Conservation (phyloP, 2,113 vertebrate genomes). For the Psophia crepitans region DNA sequence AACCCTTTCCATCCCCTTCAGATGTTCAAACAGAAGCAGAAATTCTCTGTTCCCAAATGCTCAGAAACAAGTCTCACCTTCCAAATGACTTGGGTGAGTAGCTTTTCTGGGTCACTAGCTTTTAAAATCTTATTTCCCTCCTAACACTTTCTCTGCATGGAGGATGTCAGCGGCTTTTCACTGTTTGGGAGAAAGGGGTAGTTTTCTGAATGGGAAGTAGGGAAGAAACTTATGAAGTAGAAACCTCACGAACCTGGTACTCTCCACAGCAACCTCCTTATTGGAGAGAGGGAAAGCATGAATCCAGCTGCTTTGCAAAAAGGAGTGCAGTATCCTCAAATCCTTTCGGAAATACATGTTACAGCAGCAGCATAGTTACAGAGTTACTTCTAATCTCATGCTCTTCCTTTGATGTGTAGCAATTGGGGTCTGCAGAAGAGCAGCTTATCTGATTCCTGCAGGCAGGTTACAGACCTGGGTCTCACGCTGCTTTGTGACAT, state of each 20-base stretch:
- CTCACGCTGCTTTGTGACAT: background rate
- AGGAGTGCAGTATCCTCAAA: background rate
- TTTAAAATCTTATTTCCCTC: background rate
- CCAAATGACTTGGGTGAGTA: background rate
- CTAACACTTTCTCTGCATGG: background rate
- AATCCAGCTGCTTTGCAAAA: background rate
- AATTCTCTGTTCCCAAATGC: background rate
- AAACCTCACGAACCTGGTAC: background rate
- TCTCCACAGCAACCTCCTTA: background rate
- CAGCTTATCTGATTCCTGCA: slow-evolving; percentile 1
- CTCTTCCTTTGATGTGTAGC: background rate
- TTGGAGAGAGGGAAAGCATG: background rate
- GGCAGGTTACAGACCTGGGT: background rate
- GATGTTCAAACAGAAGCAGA: background rate
- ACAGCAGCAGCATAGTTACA: background rate
- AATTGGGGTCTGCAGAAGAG: background rate
- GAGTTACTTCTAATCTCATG: background rate
- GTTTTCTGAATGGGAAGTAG: background rate
- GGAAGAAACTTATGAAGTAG: background rate
- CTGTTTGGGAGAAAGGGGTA: background rate
- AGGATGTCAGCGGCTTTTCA: background rate
- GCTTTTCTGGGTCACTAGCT: background rate
- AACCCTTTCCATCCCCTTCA: background rate
- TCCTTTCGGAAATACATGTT: background rate
- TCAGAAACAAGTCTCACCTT: background rate